A percentile compares a stretch with the other conserved stretches of the same genome.
phyloP scores from a whole-genome alignment of 1,140 invertebrate species.

The Tachypleus tridentatus region DNA sequence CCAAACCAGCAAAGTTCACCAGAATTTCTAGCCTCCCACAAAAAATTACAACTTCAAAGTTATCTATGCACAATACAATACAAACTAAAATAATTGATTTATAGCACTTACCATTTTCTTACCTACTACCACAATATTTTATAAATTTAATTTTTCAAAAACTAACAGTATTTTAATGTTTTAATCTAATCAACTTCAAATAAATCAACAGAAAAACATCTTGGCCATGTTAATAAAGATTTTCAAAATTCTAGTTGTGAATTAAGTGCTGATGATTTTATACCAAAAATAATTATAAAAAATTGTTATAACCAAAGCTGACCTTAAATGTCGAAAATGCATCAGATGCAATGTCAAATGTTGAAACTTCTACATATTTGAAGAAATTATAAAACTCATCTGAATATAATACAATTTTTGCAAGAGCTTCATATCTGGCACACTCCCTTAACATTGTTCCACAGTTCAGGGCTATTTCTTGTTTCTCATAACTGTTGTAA shows the following conservation, averaged over 20 bases:
- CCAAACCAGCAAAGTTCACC: too few relatives aligned
- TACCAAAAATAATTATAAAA: constrained; percentile 6
- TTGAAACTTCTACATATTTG: constrained; percentile 97
- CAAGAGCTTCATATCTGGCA: constrained; percentile 90
- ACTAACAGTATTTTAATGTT: too few relatives aligned
- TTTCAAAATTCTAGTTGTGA: constrained; percentile 1
- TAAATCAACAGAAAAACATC: neutral
- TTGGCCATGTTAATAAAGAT: too few relatives aligned
- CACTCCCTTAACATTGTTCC: constrained; percentile 98
- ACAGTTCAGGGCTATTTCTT: constrained; percentile 97
- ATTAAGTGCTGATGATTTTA: neutral
- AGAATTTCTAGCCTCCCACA: too few relatives aligned
- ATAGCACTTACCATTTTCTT: too few relatives aligned
- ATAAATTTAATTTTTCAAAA: too few relatives aligned
- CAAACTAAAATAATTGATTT: too few relatives aligned
- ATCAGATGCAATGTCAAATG: constrained; percentile 99
- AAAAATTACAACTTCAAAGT: too few relatives aligned
- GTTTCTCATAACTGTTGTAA: constrained; percentile 80
- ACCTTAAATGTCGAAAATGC: constrained; percentile 99
- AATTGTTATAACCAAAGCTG: constrained; percentile 17
- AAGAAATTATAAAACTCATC: constrained; percentile 99
- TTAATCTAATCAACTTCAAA: constrained; percentile 2
- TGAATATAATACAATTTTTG: constrained; percentile 95
- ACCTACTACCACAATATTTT: too few relatives aligned
- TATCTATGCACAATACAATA: too few relatives aligned